Base-by-base conservation (phyloP, 1,140 invertebrate genomes). In the Drosophila triauraria region DNA sequence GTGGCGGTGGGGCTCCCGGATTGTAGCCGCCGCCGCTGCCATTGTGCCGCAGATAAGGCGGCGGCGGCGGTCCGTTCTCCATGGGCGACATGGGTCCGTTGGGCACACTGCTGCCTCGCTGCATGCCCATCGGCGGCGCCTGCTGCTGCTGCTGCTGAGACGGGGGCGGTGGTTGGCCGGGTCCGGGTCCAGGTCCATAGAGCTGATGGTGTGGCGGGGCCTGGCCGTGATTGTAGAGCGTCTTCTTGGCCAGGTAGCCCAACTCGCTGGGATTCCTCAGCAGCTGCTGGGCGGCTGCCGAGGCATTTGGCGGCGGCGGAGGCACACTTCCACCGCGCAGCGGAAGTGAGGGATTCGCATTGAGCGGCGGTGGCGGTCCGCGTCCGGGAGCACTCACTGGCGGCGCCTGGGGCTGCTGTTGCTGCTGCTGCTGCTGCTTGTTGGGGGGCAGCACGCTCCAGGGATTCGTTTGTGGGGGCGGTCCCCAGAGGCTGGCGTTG, bases 71-170 rank as follows among this genome's bases (percentile, higher is more conserved):
- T 4, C 77, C 84, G 23, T 75, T 84, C 64, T 92, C 91, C 80
- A 92, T 91, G 7, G 93, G 82, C 53, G 90, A 93, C 67, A 93
- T 91, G 0, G 93, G 92, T 4, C 91, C 92, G 10, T 92, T 92
- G 46, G 91, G 88, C 51, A 92, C 77, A 43, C 85, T 92, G 44
- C 81, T 59, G n/a, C 86, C 82, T 25, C 91, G 56, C 35, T 92
- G 91, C 64, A 91, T 79, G 9, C 80, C 60, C 71, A 62, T 61
- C 20, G 84, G 82, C 35, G 20, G 77, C 15, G 54, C 42, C 56
- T 87, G 79, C 13, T 76, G 83, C 43, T 91, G 87, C 5, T 79
- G 60, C 69, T 90, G 90, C 20, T 74, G 75, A 9, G 82, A 75
- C 15, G 90, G 85, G 8, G 82, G 87, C 17, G 76, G 76, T 15